Evolutionary conservation across 2,888 invertebrate genomes (phyloP).

Genomic region (Mechanitis mazaeus): DNA sequence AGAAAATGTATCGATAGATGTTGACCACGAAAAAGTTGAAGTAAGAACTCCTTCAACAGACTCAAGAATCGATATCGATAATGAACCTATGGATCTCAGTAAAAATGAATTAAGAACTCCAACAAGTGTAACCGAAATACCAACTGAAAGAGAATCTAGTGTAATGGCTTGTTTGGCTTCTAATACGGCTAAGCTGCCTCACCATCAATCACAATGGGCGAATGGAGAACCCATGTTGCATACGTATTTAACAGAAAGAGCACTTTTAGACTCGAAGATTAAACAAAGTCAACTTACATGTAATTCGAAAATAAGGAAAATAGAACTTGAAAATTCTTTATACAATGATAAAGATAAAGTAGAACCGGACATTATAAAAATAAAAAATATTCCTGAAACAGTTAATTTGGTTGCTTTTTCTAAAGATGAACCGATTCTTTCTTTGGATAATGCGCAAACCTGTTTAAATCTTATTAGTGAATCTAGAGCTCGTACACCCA

Average conservation of each 20-base stretch:
- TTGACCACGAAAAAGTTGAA: conserved; percentile 48
- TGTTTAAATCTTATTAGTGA: conserved; percentile 36
- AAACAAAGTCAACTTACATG: conserved; percentile 79
- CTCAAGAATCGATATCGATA: conserved; percentile 62
- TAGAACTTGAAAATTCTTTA: conserved; percentile 52
- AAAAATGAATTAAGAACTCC: conserved; percentile 58
- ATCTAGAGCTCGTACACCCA: conserved; percentile 42
- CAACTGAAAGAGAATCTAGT: conserved; percentile 79
- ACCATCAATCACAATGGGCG: conserved; percentile 73
- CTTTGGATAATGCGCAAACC: conserved; percentile 34
- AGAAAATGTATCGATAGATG: conserved; percentile 45
- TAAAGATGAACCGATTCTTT: conserved; percentile 38
- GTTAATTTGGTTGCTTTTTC: conserved; percentile 32
- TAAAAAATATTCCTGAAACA: conserved; percentile 34
- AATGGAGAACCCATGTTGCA: conserved; percentile 82
- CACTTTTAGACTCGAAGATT: conserved; percentile 81
- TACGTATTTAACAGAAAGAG: conserved; percentile 83
- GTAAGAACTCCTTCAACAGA: conserved; percentile 46
- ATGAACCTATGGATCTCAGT: conserved; percentile 73
- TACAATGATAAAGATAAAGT: conserved; percentile 42
- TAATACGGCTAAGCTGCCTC: conserved; percentile 78
- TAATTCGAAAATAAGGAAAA: conserved; percentile 56
- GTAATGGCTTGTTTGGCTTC: conserved; percentile 79
- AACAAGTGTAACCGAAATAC: conserved; percentile 69
- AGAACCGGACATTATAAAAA: conserved; percentile 34